A percentile compares a stretch with the other conserved stretches of the same genome.
These are phyloP conservation scores for Xestia xanthographa DNA, from an alignment of 2,888 invertebrate species.

Conservation along the genomic window DNA sequence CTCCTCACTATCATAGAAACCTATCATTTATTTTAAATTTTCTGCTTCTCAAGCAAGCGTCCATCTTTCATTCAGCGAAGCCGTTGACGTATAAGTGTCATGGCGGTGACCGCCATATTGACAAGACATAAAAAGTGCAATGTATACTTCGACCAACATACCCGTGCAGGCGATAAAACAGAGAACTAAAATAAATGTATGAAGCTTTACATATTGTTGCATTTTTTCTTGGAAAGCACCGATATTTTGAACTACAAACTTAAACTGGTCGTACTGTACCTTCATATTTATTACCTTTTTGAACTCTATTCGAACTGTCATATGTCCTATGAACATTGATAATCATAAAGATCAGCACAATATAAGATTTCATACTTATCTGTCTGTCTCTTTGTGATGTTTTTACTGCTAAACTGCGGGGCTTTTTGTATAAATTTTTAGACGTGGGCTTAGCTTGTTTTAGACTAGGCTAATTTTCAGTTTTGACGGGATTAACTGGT, in stretches of 20 bases:
- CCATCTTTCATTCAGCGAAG: constrained; percentile 31
- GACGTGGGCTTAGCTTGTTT: no score
- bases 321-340: constrained; percentile 12
- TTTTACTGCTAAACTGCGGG: constrained; percentile 3
- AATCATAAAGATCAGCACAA: constrained; percentile 3
- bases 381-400: background rate
- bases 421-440: no score
- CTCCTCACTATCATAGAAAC: background rate
- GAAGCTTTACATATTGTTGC: background rate
- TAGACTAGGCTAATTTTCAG: background rate
- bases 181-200: background rate
- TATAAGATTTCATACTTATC: background rate
- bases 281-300: constrained; percentile 26
- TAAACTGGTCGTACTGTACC: background rate
- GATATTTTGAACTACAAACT: background rate
- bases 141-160: background rate
- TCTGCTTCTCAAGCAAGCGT: background rate
- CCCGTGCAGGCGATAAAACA: background rate
- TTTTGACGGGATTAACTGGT: accelerated
- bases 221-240: background rate
- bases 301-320: constrained; percentile 37
- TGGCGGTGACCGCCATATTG: constrained; percentile 29
- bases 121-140: constrained; percentile 30
- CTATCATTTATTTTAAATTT: background rate
- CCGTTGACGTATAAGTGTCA: constrained; percentile 31